Evolutionary conservation across 2,113 vertebrate species (phyloP), one percentile per base, ranked within the genome.

Genomic region (Saguinus midas): DNA sequence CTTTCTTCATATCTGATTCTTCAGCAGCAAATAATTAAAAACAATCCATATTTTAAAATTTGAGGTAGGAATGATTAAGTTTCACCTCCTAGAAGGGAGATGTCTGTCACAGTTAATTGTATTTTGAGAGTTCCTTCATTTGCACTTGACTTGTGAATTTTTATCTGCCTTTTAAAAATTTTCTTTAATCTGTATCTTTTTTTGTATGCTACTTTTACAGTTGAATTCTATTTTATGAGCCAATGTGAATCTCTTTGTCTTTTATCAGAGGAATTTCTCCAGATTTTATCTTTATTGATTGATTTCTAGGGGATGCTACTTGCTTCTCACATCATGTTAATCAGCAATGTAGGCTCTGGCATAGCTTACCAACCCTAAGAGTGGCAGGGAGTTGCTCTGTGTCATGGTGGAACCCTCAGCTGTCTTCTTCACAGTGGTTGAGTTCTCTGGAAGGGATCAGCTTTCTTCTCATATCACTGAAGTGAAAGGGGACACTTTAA

Each of bases 61-160:
- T 16, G 12, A 17, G 23, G 1, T 27, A 4, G 10, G 23, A 8
- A 25, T 58, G 5, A 58, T 25, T 43, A 58, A 35, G 1, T 57
- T 52, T 8, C 1, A 48, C 17, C 23, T 78, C 40, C 27, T 52
- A 1, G 32, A 95, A 95, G 72, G 25, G 21, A 0, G 3, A 73
- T 87, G 14, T 9, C 29, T 81, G 93, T 73, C n/a, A 85, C 8
- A 70, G 48, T 86, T 64, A 70, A 70, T 86, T 91, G 45, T n/a
- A 85, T 83, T 93, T 93, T 68, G 43, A 40, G 68, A 82, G 75
- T 89, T 94, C 23, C 10, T 89, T 79, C 76, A 57, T 73, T 95
- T 76, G 29, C 43, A 66, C 29, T 61, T 29, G 61, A 90, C 8
- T 43, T 79, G 40, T 50, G 32, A 45, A 50, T 58, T 96, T 92